Percentiles rank a stretch among this genome's conserved stretches.
Evolutionary conservation across 2,113 vertebrate species (phyloP).

Genomic region (Aplodontia rufa): DNA sequence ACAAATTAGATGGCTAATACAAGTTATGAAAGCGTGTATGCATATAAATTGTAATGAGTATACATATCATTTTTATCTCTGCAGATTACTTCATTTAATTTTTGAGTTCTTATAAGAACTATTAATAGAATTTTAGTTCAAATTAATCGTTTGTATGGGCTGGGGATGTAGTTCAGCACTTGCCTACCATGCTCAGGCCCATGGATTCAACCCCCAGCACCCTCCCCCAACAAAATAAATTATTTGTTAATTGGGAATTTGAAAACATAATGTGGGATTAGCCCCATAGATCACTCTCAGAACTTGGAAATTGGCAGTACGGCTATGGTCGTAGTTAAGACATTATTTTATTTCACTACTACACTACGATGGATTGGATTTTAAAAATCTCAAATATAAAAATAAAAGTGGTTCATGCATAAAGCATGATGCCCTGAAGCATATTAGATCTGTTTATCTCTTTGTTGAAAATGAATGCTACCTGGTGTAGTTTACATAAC

Average conservation of each 20-base stretch:
- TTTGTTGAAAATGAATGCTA: constrained; percentile 87
- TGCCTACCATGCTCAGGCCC: background rate
- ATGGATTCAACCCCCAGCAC: background rate
- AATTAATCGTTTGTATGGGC: constrained; percentile 79
- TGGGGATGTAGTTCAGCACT: background rate
- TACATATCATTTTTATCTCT: constrained; percentile 73
- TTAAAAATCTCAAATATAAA: constrained; percentile 86
- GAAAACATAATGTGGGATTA: constrained; percentile 79
- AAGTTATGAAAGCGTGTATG: constrained; percentile 49
- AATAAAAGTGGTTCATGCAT: constrained; percentile 89
- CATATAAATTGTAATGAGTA: constrained; percentile 59
- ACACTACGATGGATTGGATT: constrained; percentile 78
- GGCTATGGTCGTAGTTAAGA: constrained; percentile 78
- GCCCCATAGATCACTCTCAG: constrained; percentile 75
- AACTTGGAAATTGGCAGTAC: constrained; percentile 79
- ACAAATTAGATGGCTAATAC: background rate
- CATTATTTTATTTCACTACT: constrained; percentile 75
- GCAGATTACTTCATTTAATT: constrained; percentile 80
- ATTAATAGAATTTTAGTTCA: constrained; percentile 77
- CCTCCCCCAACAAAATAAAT: constrained; percentile 74
- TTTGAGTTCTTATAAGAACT: constrained; percentile 76
- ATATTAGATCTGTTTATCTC: constrained; percentile 90
- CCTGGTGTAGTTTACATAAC: constrained; percentile 89
- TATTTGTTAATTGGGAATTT: constrained; percentile 83
- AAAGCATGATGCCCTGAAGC: constrained; percentile 89